Evolutionary conservation across 2,888 invertebrate species (phyloP).

Genomic region (Stenotaenia linearis): DNA sequence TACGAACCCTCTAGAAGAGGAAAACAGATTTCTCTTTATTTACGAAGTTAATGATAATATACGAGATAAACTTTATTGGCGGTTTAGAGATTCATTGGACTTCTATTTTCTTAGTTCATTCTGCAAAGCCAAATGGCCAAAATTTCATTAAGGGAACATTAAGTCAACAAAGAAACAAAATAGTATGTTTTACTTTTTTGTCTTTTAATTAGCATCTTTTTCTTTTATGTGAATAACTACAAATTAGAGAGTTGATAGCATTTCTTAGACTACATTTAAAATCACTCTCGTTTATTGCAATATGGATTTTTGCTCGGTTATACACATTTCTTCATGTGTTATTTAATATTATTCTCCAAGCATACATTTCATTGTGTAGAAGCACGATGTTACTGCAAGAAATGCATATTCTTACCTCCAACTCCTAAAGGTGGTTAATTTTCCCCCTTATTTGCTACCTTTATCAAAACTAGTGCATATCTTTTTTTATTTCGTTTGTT

Average conservation of each 20-base stretch:
- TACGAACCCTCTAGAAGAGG: not conserved
- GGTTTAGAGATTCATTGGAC: not conserved
- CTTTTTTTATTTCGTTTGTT: not conserved
- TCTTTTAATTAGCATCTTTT: too few relatives aligned
- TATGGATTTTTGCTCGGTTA: too few relatives aligned
- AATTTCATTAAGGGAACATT: not conserved
- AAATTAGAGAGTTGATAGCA: too few relatives aligned
- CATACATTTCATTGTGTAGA: too few relatives aligned
- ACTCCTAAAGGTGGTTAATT: not conserved
- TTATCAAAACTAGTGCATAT: not conserved
- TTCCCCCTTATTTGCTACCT: not conserved
- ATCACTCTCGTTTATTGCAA: too few relatives aligned
- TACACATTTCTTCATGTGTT: not conserved
- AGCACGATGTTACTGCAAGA: not conserved
- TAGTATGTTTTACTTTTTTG: too few relatives aligned
- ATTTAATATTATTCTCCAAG: not conserved
- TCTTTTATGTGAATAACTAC: too few relatives aligned
- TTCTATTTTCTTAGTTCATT: not conserved
- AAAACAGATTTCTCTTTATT: not conserved
- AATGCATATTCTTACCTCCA: not conserved
- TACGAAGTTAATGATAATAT: not conserved
- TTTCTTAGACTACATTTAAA: too few relatives aligned
- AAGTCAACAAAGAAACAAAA: too few relatives aligned
- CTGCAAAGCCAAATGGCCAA: not conserved
- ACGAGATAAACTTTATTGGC: not conserved